Conservation (phyloP, 2,797 vertebrate species). For the Luscinia megarhynchos region DNA sequence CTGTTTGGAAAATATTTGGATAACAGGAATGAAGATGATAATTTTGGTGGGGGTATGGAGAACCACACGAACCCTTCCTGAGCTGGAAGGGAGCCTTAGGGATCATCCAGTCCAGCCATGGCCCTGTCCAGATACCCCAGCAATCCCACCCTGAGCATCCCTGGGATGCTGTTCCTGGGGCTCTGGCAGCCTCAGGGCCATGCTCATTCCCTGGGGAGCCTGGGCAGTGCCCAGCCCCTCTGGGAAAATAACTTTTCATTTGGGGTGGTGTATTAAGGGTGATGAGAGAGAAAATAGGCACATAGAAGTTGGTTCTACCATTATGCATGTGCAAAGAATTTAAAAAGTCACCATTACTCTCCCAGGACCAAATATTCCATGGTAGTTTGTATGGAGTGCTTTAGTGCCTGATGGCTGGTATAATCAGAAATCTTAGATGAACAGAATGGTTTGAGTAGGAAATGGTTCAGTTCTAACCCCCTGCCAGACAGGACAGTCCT, state of each 20-base stretch:
- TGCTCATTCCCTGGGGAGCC: not conserved
- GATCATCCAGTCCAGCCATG: not conserved
- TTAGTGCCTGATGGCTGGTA: not conserved
- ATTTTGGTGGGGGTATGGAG: not conserved
- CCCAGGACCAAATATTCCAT: not conserved
- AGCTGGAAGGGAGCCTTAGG: not conserved
- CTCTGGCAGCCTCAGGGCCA: not conserved
- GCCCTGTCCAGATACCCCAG: not conserved
- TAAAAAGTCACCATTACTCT: not conserved
- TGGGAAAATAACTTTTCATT: not conserved
- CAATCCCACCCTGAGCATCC: not conserved
- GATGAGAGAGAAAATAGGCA: not conserved
- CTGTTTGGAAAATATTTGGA: constrained; percentile 20
- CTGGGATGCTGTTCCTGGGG: accelerated
- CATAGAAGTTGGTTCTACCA: not conserved
- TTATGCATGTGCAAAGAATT: not conserved
- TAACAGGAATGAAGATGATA: not conserved
- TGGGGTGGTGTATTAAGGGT: not conserved
- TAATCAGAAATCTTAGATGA: not conserved
- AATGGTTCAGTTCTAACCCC: not conserved
- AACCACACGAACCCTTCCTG: accelerated
- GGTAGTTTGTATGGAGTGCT: not conserved
- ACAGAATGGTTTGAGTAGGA: not conserved
- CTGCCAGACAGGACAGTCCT: not conserved
- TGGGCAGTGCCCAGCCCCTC: not conserved